Base-by-base conservation (phyloP, 2,113 vertebrate species). In the Cranoglanis bouderius region DNA sequence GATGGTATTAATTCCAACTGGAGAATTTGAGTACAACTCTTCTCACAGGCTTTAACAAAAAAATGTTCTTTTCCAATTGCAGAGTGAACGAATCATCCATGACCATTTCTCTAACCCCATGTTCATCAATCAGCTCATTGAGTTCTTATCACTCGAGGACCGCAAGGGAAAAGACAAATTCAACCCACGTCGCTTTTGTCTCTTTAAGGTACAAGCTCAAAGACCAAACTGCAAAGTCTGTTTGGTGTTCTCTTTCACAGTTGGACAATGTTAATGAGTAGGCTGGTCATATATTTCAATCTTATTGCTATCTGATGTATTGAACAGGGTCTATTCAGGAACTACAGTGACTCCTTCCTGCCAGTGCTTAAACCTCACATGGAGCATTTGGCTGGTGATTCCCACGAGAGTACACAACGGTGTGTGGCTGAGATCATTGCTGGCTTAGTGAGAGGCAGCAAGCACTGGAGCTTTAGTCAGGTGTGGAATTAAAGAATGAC, bases 121-220 rank as follows among this genome's bases (percentile, higher is more conserved):
- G 88, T 99, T 99, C 93, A 95, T 99, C 85, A 96, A 96, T 55
- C 97, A 98, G 94, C 95, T 99, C 78, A 95, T 99, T 86, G 97
- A 96, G 89, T 99, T 98, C 94, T 96, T 99, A 88, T 98, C 97
- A 90, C 95, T 99, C 94, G 98, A 99, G 96, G 98, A 99, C 92
- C 96, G 98, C 91, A 99, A 99, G 93, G 98, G 98, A 93, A 99
- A 98, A 94, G 98, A 99, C 96, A 99, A 97, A 93, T 99, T 99
- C 94, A 99, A 97, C 95, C 97, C 98, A 19, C 96, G 98, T 65
- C 96, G 98, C 89, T 99, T 98, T 95, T 98, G 97, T 92, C 97
- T 99, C 92, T 99, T 99, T 94, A 99, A 99, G 98, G 98, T 99
- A 85, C 43, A 1, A 38, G 51, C 78, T 55, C 53, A 51, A 1